A percentile compares a stretch with the other conserved stretches of the same genome.
Evolutionary conservation across 2,113 vertebrate species (phyloP).

Genomic region (Urocolius indicus): DNA sequence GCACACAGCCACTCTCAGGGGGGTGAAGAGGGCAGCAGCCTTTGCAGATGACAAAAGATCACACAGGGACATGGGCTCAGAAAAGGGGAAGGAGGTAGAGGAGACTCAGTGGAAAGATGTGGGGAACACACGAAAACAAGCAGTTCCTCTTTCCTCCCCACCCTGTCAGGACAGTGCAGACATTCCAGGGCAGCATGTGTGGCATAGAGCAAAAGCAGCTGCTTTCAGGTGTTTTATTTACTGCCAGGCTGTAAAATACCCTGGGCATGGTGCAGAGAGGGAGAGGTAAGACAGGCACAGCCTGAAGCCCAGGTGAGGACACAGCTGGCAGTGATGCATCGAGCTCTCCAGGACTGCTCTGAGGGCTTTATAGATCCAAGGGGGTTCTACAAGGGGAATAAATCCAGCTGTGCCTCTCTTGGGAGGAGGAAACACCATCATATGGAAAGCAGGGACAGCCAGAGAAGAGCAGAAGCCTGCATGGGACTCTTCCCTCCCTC

Average conservation of each 20-base stretch:
- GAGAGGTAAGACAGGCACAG: not conserved
- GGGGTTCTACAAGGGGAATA: not conserved
- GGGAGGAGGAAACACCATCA: not conserved
- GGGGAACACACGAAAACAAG: not conserved
- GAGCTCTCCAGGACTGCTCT: not conserved
- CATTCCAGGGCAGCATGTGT: not conserved
- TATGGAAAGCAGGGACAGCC: not conserved
- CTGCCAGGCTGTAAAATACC: not conserved
- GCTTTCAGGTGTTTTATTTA: not conserved
- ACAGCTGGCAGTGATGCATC: not conserved
- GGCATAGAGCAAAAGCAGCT: not conserved
- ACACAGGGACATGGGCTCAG: not conserved
- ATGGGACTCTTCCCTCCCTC: not conserved
- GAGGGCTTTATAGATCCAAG: not conserved
- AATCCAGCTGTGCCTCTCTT: not conserved
- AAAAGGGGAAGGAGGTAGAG: constrained; percentile 34
- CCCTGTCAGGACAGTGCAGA: not conserved
- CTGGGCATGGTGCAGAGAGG: not conserved
- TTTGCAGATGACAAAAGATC: constrained; percentile 38
- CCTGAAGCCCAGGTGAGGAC: rapidly evolving
- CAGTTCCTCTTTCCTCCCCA: constrained; percentile 4
- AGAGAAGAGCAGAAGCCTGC: not conserved
- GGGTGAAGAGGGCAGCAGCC: not conserved
- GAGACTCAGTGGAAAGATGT: constrained; percentile 39
- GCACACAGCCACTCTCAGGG: not conserved